A percentile compares a stretch with the other conserved stretches of the same genome.
These are phyloP conservation scores for Sisor rabdophorus DNA, from an alignment of 2,113 vertebrate genomes.

Conservation along the genomic window DNA sequence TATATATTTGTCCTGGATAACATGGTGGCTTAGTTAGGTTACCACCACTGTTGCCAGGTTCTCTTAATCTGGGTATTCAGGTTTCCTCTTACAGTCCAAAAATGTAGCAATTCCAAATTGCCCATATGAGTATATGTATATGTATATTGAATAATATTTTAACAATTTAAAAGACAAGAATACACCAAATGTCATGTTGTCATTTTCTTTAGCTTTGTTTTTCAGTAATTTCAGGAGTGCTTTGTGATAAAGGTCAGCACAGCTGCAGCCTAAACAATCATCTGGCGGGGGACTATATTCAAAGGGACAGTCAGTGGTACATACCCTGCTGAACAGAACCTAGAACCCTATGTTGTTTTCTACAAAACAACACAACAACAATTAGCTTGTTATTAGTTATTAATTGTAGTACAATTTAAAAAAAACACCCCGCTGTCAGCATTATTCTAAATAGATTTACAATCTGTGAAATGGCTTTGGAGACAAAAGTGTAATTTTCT, in stretches of 20 bases:
- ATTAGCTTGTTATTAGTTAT: slow-evolving; percentile 5
- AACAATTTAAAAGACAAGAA: neutral
- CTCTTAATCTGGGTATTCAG: no score
- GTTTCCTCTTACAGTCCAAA: no score
- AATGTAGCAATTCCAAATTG: no score
- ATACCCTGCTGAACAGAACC: slow-evolving; percentile 18
- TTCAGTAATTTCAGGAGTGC: slow-evolving; percentile 3
- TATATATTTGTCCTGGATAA: no score
- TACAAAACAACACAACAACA: slow-evolving; percentile 30
- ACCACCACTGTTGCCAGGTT: no score
- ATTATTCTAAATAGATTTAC: neutral
- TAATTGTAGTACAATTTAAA: slow-evolving; percentile 11
- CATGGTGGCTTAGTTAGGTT: no score
- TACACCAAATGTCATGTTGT: neutral
- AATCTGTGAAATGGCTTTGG: neutral
- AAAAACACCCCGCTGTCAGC: slow-evolving; percentile 15
- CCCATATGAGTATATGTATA: no score
- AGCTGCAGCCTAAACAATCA: neutral
- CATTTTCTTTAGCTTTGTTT: neutral
- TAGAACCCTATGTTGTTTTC: slow-evolving; percentile 16
- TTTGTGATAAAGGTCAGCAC: slow-evolving; percentile 33
- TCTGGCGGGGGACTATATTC: slow-evolving; percentile 16
- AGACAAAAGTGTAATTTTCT: neutral
- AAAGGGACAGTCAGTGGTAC: slow-evolving; percentile 25
- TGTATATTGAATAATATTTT: no score